phyloP scores from a whole-genome alignment of 1,140 invertebrate genomes.

The Manduca sexta region DNA sequence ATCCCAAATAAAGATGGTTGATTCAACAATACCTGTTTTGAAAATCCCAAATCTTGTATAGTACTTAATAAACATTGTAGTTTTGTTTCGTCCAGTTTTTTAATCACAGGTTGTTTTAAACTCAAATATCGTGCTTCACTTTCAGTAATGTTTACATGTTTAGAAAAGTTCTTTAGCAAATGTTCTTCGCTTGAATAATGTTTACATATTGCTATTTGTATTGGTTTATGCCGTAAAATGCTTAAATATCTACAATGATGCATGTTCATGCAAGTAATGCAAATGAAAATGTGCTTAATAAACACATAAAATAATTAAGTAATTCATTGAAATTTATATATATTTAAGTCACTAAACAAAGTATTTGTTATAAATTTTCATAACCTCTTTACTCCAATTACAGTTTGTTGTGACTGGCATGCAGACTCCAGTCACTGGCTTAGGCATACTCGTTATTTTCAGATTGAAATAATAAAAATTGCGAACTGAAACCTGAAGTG shows the following conservation, averaged over 20 bases:
- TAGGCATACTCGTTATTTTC: too few relatives aligned
- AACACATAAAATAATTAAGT: too few relatives aligned
- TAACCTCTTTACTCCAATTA: too few relatives aligned
- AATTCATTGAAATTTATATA: too few relatives aligned
- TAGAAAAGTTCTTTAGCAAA: slow-evolving; percentile 30
- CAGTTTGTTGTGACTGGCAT: too few relatives aligned
- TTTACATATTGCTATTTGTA: background rate
- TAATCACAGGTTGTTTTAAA: slow-evolving; percentile 48
- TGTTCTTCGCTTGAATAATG: slow-evolving; percentile 9
- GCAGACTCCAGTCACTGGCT: too few relatives aligned
- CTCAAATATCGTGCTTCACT: slow-evolving; percentile 38
- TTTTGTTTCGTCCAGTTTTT: slow-evolving; percentile 32
- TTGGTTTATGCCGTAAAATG: background rate
- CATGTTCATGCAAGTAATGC: background rate
- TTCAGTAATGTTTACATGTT: slow-evolving; percentile 42
- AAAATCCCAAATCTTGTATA: slow-evolving; percentile 40
- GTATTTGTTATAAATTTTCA: too few relatives aligned
- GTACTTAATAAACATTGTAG: slow-evolving; percentile 33
- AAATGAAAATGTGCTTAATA: too few relatives aligned
- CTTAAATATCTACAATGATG: background rate
- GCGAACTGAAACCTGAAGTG: too few relatives aligned
- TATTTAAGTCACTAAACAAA: too few relatives aligned
- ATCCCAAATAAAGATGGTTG: slow-evolving; percentile 48
- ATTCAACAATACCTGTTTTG: slow-evolving; percentile 32
- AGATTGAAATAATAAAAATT: too few relatives aligned